phyloP scores from a whole-genome alignment of 2,888 invertebrate species.

The Gisinianus flammeolus region DNA sequence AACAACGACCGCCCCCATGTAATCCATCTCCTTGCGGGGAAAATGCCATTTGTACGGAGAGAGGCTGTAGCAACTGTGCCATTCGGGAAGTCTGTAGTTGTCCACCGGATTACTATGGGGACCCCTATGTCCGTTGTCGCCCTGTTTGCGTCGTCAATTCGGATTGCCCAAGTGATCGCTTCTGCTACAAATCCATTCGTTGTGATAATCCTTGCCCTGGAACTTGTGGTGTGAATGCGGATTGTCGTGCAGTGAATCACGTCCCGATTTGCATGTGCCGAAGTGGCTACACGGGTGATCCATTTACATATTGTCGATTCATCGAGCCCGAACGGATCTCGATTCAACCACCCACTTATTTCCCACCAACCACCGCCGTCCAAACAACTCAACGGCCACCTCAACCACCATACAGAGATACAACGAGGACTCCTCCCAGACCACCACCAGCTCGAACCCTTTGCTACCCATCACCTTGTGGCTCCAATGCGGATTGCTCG shows the following conservation, averaged over 20 bases:
- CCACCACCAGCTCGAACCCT: constrained; percentile 63
- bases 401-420: background rate
- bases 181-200: constrained; percentile 79
- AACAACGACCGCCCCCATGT: constrained; percentile 49
- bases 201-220: constrained; percentile 80
- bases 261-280: constrained; percentile 78
- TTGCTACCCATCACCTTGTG: constrained; percentile 78
- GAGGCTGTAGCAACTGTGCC: no score
- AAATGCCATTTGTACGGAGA: constrained; percentile 62
- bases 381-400: background rate
- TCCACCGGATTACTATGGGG: constrained; percentile 62
- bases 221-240: constrained; percentile 66
- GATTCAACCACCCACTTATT: constrained; percentile 10
- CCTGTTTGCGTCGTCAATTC: constrained; percentile 88
- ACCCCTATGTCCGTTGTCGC: constrained; percentile 67
- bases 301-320: constrained; percentile 56
- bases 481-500: constrained; percentile 76
- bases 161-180: constrained; percentile 80
- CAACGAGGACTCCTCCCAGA: background rate
- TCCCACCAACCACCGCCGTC: background rate
- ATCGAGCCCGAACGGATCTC: constrained; percentile 10
- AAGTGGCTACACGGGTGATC: constrained; percentile 62
- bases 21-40: constrained; percentile 61
- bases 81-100: constrained; percentile 54
- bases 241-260: constrained; percentile 77